These are phyloP conservation scores for Artibeus jamaicensis DNA, from an alignment of 2,797 vertebrate species.

Conservation along the genomic window DNA sequence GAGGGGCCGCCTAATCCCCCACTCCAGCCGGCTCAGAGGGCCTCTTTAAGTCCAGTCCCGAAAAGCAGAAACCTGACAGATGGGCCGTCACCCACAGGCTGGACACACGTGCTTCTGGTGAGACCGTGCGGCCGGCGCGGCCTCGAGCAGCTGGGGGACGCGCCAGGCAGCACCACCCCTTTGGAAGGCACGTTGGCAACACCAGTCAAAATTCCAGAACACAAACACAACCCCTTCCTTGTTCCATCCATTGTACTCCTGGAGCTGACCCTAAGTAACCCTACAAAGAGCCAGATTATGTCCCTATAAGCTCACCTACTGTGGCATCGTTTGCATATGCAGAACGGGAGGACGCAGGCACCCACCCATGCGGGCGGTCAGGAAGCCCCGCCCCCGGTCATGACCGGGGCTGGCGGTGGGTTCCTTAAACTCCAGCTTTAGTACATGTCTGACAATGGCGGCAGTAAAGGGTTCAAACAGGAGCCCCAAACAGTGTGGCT, in stretches of 20 bases:
- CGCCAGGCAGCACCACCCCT: rapidly evolving
- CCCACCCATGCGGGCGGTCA: rapidly evolving
- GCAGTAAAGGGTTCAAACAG: background rate
- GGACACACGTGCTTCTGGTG: background rate
- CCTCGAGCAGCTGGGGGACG: background rate
- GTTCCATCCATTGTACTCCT: background rate
- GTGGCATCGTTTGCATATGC: background rate
- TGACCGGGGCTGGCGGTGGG: background rate
- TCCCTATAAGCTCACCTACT: rapidly evolving
- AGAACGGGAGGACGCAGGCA: background rate
- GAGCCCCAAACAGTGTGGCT: background rate
- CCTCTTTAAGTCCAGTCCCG: background rate
- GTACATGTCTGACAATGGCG: background rate
- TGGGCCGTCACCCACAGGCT: background rate
- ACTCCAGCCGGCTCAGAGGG: rapidly evolving
- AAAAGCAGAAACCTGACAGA: background rate
- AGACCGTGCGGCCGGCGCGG: rapidly evolving
- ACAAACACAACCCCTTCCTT: background rate
- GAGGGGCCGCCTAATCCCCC: no score
- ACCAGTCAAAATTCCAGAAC: background rate
- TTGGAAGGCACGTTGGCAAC: background rate
- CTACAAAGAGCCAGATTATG: background rate
- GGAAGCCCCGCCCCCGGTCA: no score
- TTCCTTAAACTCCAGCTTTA: background rate
- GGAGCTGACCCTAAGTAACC: background rate